Evolutionary conservation across 2,797 vertebrate genomes (phyloP).

Genomic region (Peromyscus eremicus): DNA sequence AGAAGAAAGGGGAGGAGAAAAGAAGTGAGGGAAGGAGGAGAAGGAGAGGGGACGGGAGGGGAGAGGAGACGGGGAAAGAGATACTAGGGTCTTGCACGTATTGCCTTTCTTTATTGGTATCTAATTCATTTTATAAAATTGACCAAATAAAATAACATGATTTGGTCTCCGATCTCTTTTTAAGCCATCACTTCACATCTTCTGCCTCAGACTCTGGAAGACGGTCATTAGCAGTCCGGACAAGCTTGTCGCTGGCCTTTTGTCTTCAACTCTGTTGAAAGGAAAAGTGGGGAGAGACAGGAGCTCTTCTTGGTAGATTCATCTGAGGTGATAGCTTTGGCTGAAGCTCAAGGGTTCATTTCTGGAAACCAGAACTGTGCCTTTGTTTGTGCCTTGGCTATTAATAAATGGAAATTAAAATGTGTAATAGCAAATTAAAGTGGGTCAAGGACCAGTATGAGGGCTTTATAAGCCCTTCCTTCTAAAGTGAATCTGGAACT

Average conservation of each 20-base stretch:
- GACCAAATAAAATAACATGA: slow-evolving; percentile 54
- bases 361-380: slow-evolving; percentile 60
- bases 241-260: background rate
- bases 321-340: slow-evolving; percentile 57
- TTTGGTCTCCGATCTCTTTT: slow-evolving; percentile 49
- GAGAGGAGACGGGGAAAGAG: too few relatives aligned
- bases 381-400: slow-evolving; percentile 42
- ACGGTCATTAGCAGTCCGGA: slow-evolving; percentile 39
- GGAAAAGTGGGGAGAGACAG: background rate
- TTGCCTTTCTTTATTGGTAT: slow-evolving; percentile 25
- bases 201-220: background rate
- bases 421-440: slow-evolving; percentile 54
- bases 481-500: slow-evolving; percentile 38
- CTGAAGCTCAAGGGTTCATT: slow-evolving; percentile 32
- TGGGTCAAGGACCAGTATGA: background rate
- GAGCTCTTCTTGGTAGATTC: slow-evolving; percentile 55
- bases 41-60: too few relatives aligned
- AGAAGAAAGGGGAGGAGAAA: rapidly evolving
- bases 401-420: slow-evolving; percentile 52
- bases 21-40: background rate
- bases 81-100: background rate
- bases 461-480: background rate
- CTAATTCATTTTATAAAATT: slow-evolving; percentile 27
- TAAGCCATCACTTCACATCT: background rate
- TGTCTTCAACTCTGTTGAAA: background rate